Conservation (phyloP, 2,888 invertebrate genomes). For the Ischnura elegans region DNA sequence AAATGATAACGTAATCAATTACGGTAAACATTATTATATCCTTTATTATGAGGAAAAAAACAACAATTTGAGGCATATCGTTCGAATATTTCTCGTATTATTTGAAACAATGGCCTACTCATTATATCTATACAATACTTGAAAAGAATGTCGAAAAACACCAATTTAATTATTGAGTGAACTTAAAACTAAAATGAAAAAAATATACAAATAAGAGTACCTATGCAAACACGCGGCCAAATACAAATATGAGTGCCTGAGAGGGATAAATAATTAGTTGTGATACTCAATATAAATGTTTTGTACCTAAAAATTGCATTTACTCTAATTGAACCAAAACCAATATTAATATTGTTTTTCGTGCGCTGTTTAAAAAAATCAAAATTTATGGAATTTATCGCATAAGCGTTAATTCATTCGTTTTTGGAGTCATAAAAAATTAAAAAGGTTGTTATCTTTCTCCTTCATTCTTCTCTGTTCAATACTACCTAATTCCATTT, state of each 20-base stretch:
- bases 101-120: background rate
- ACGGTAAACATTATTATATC: too few relatives aligned
- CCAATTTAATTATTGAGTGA: background rate
- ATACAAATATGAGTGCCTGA: background rate
- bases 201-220: background rate
- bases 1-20: too few relatives aligned
- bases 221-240: background rate
- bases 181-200: background rate
- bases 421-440: too few relatives aligned
- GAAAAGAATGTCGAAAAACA: background rate
- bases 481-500: too few relatives aligned
- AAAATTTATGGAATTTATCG: too few relatives aligned
- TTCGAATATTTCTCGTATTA: background rate
- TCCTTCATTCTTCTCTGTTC: too few relatives aligned
- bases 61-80: background rate
- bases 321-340: background rate
- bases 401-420: too few relatives aligned
- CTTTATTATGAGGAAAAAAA: background rate
- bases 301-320: background rate
- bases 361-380: too few relatives aligned
- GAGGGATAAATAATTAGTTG: background rate
- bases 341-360: too few relatives aligned
- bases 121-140: background rate
- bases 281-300: background rate
- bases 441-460: too few relatives aligned